Evolutionary conservation across 2,113 vertebrate species (phyloP).

Genomic region (Todiramphus saurophagus): DNA sequence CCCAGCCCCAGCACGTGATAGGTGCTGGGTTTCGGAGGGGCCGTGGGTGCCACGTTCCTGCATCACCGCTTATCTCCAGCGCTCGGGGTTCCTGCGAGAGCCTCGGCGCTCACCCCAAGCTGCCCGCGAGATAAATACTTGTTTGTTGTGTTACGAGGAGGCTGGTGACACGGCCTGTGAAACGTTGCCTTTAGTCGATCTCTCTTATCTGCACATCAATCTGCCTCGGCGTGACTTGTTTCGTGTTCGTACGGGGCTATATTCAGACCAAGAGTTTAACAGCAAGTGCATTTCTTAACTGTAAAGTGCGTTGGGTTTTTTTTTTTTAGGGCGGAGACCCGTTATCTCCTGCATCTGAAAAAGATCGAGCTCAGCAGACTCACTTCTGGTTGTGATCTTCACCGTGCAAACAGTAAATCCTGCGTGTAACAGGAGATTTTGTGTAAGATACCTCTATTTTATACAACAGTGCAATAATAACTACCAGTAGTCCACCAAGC

Average conservation of each 20-base stretch:
- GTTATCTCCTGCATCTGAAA: background rate
- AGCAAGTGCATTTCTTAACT: slow-evolving; percentile 1
- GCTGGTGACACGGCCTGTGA: background rate
- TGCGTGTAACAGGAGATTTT: background rate
- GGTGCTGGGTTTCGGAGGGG: background rate
- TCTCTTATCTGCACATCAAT: background rate
- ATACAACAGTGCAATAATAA: background rate
- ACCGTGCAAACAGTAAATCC: background rate
- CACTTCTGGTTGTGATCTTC: background rate
- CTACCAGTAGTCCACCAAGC: background rate
- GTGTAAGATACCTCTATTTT: background rate
- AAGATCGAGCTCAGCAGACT: background rate
- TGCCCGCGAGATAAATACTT: background rate
- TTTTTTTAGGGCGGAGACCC: background rate
- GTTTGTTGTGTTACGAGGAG: background rate
- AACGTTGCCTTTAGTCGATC: background rate
- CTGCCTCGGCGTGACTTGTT: background rate
- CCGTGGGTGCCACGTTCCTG: background rate
- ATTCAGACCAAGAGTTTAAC: background rate
- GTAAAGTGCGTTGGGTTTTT: background rate
- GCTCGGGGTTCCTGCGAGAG: background rate
- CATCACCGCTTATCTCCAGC: background rate
- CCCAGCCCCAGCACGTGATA: background rate
- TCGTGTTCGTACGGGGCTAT: background rate
- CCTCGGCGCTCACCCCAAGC: background rate